phyloP scores from a whole-genome alignment of 2,888 invertebrate genomes.

The Archips xylosteana region DNA sequence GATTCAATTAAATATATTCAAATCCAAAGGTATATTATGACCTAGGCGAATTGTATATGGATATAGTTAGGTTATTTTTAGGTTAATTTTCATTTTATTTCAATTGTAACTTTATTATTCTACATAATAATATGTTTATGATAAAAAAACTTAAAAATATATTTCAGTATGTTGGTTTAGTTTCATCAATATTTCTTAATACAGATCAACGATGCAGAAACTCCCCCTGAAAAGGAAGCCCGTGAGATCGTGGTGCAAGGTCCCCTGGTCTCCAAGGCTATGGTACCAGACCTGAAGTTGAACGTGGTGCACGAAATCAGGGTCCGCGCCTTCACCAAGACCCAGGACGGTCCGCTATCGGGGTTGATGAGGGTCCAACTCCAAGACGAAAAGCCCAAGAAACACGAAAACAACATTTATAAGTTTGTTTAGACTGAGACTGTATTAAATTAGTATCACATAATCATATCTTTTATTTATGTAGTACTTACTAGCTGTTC shows the following conservation, averaged over 20 bases:
- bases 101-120: too few species aligned
- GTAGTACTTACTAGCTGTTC: too few species aligned
- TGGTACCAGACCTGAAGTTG: slow-evolving; percentile 37
- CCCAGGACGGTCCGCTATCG: slow-evolving; percentile 48
- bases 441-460: background rate
- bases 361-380: slow-evolving; percentile 41
- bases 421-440: background rate
- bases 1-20: too few species aligned
- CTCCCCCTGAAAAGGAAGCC: slow-evolving; percentile 34
- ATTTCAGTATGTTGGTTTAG: too few species aligned
- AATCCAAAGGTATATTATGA: too few species aligned
- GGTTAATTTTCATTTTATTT: too few species aligned
- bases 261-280: slow-evolving; percentile 36
- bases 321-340: slow-evolving; percentile 49
- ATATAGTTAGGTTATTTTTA: too few species aligned
- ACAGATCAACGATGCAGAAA: slow-evolving; percentile 7
- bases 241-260: slow-evolving; percentile 38
- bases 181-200: too few species aligned
- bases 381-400: background rate
- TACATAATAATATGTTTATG: too few species aligned
- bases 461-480: background rate
- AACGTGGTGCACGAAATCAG: slow-evolving; percentile 49
- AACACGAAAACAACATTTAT: background rate
- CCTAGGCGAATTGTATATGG: too few species aligned
- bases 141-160: too few species aligned